phyloP scores from a whole-genome alignment of 2,888 invertebrate genomes.

The Netelia melanura region DNA sequence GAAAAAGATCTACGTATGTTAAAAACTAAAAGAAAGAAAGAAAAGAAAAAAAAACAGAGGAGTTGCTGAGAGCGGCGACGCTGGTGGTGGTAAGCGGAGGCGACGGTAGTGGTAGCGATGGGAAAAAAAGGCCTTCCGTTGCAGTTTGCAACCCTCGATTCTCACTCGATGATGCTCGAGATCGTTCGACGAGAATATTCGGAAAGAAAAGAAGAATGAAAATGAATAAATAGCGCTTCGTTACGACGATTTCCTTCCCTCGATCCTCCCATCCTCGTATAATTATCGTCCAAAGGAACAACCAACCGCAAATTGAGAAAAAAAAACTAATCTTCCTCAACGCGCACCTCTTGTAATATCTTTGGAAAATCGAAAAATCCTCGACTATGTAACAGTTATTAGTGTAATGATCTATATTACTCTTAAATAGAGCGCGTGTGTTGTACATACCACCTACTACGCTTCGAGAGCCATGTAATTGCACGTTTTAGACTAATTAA shows the following conservation, averaged over 20 bases:
- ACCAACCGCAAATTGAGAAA: conserved; percentile 17
- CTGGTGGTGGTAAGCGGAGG: conserved; percentile 38
- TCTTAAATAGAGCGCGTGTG: conserved; percentile 76
- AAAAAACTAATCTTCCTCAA: conserved; percentile 22
- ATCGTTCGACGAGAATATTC: not conserved
- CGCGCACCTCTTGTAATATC: conserved; percentile 62
- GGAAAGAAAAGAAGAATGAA: not conserved
- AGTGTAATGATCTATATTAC: conserved; percentile 35
- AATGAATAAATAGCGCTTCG: conserved; percentile 21
- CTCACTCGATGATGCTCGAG: conserved; percentile 64
- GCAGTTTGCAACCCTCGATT: conserved; percentile 65
- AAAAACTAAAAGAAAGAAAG: not conserved
- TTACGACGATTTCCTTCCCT: conserved; percentile 37
- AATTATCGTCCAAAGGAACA: conserved; percentile 8
- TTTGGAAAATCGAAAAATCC: conserved; percentile 66
- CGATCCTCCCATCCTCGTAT: conserved; percentile 42
- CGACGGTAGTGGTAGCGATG: conserved; percentile 25
- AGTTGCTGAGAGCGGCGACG: conserved; percentile 26
- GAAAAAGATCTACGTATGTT: not conserved
- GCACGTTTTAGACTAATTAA: conserved; percentile 78
- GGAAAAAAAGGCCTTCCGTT: conserved; percentile 44
- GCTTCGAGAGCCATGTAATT: conserved; percentile 79
- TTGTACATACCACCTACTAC: conserved; percentile 81
- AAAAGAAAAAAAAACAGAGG: not conserved
- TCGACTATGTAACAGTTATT: conserved; percentile 68